Conservation (phyloP, 2,888 invertebrate species). For the Tortricodes alternella region DNA sequence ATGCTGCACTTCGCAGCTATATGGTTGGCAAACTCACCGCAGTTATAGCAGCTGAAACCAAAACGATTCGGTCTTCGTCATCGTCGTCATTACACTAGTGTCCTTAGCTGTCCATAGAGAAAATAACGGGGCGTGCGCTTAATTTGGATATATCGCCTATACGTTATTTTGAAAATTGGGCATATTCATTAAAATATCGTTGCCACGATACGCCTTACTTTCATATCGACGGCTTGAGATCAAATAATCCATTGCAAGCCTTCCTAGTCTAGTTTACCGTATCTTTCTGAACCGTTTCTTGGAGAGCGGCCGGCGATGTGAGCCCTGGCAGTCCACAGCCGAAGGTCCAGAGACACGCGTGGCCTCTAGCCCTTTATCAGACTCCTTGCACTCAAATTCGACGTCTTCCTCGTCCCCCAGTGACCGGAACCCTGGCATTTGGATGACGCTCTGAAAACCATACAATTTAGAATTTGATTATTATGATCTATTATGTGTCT, state of each 20-base stretch:
- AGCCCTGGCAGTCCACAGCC: constrained; percentile 90
- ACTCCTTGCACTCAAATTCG: constrained; percentile 92
- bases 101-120: too few species aligned
- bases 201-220: too few species aligned
- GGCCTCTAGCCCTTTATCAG: constrained; percentile 94
- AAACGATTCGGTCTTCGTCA: background rate
- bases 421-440: constrained; percentile 95
- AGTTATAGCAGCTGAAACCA: constrained; percentile 93
- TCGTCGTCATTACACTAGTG: too few species aligned
- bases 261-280: constrained; percentile 78
- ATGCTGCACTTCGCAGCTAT: constrained; percentile 94
- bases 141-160: too few species aligned
- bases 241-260: too few species aligned
- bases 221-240: too few species aligned
- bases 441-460: constrained; percentile 91
- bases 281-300: constrained; percentile 93
- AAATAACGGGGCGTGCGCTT: too few species aligned
- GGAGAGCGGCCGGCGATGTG: constrained; percentile 89
- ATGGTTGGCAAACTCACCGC: constrained; percentile 96
- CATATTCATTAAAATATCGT: too few species aligned
- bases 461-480: background rate
- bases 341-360: constrained; percentile 91
- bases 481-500: too few species aligned
- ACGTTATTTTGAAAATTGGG: too few species aligned
- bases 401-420: constrained; percentile 94